Conservation (phyloP, 2,888 invertebrate species). For the Xylota sylvarum region DNA sequence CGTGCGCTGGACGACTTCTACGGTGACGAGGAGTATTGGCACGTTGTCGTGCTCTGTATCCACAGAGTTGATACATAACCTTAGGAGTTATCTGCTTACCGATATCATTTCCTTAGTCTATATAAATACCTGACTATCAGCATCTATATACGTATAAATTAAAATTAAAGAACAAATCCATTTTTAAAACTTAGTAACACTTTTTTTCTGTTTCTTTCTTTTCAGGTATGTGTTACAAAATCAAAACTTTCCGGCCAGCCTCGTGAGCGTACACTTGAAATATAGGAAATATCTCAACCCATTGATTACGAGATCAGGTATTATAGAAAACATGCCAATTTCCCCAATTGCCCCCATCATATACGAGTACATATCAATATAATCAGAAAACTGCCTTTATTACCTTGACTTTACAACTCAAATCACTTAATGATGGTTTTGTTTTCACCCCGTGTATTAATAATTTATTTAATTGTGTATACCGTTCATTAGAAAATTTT, state of each 20-base stretch:
- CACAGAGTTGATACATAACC: too few species aligned
- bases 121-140: too few species aligned
- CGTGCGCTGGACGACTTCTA: too few species aligned
- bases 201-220: neutral
- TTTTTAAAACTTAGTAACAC: neutral
- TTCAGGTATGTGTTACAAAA: constrained; percentile 1
- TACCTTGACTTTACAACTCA: constrained; percentile 1
- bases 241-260: neutral
- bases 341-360: neutral
- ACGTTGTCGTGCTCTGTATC: too few species aligned
- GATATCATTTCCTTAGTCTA: too few species aligned
- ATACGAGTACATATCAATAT: neutral
- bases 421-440: neutral
- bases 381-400: neutral
- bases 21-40: too few species aligned
- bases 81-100: too few species aligned
- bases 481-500: neutral
- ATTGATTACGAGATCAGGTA: neutral
- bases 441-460: neutral
- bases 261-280: neutral
- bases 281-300: neutral
- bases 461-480: neutral
- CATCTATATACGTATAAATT: neutral
- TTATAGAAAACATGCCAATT: neutral
- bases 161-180: neutral